A percentile compares a stretch with the other conserved stretches of the same genome.
Conservation (phyloP, 2,888 invertebrate genomes). For the Operophtera brumata region DNA sequence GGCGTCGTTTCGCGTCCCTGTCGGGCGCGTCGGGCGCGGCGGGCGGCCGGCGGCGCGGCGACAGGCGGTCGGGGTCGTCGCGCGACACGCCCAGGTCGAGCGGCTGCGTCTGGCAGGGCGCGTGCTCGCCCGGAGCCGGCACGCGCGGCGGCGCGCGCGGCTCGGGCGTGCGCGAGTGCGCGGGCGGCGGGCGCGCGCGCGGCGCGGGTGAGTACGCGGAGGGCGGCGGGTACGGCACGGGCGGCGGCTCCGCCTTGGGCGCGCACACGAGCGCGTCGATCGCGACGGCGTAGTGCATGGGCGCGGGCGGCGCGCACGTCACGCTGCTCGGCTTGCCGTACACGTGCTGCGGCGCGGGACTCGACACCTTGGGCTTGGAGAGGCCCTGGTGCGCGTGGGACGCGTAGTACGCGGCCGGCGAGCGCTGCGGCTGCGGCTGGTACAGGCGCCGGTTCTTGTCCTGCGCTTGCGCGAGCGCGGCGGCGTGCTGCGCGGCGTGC, state of each 20-base stretch:
- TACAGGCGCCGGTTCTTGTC: conserved; percentile 85
- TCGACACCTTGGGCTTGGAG: conserved; percentile 85
- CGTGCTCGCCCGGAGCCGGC: conserved; percentile 58
- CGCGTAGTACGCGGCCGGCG: conserved; percentile 73
- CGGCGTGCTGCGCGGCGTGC: conserved; percentile 65
- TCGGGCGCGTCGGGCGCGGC: conserved; percentile 65
- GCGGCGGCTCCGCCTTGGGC: conserved; percentile 73
- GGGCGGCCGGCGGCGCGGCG: conserved; percentile 83
- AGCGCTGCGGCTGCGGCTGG: conserved; percentile 84
- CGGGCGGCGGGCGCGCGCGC: conserved; percentile 76
- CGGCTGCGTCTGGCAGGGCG: conserved; percentile 87
- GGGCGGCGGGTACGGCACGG: conserved; percentile 70
- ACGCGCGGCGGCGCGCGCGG: conserved; percentile 71
- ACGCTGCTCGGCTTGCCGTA: conserved; percentile 83
- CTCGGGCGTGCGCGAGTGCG: conserved; percentile 77
- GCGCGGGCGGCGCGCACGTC: conserved; percentile 76
- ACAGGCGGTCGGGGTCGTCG: conserved; percentile 79
- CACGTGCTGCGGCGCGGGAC: conserved; percentile 88
- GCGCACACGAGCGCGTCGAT: conserved; percentile 76
- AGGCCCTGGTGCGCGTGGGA: conserved; percentile 54
- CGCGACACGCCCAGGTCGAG: conserved; percentile 87
- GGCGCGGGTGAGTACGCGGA: conserved; percentile 61
- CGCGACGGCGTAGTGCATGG: conserved; percentile 63
- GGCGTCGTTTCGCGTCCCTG: conserved; percentile 82
- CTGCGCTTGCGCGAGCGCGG: conserved; percentile 60